Evolutionary conservation across 2,888 invertebrate genomes (phyloP).

Genomic region (Yponomeuta malinellus): DNA sequence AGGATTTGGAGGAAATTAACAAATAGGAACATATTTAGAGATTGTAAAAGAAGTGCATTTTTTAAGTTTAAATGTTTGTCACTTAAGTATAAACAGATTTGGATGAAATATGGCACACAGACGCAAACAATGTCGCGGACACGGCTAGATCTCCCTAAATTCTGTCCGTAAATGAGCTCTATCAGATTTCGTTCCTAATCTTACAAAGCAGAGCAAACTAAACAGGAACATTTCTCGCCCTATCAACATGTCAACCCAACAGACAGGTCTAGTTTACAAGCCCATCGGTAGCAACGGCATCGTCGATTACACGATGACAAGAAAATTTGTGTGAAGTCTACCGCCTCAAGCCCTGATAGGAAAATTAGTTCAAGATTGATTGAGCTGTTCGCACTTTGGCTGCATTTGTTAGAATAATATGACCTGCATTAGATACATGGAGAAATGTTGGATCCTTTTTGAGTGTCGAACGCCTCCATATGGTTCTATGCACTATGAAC

Average conservation of each 20-base stretch:
- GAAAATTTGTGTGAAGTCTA: slow-evolving; percentile 4
- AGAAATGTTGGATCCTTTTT: not conserved
- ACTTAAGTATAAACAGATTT: too few relatives aligned
- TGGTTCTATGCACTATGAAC: not conserved
- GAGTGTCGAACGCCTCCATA: not conserved
- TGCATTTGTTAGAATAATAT: not conserved
- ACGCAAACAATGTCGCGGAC: too few relatives aligned
- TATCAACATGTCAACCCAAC: not conserved
- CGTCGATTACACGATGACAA: slow-evolving; percentile 8
- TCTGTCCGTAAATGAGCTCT: too few relatives aligned
- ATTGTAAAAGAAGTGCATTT: too few relatives aligned
- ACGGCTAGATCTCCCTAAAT: too few relatives aligned
- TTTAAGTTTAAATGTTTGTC: too few relatives aligned
- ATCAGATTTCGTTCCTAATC: not conserved
- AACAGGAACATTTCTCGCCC: not conserved
- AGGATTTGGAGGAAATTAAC: too few relatives aligned
- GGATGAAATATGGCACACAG: too few relatives aligned
- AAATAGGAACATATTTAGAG: too few relatives aligned
- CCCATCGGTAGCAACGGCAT: not conserved
- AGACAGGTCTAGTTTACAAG: not conserved
- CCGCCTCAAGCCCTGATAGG: not conserved
- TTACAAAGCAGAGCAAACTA: not conserved
- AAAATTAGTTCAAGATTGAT: not conserved
- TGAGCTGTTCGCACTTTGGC: not conserved
- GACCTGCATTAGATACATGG: not conserved